Percentiles rank a stretch among this genome's conserved stretches.
Evolutionary conservation across 1,140 invertebrate species (phyloP).

Genomic region (Caenorhabditis briggsae): DNA sequence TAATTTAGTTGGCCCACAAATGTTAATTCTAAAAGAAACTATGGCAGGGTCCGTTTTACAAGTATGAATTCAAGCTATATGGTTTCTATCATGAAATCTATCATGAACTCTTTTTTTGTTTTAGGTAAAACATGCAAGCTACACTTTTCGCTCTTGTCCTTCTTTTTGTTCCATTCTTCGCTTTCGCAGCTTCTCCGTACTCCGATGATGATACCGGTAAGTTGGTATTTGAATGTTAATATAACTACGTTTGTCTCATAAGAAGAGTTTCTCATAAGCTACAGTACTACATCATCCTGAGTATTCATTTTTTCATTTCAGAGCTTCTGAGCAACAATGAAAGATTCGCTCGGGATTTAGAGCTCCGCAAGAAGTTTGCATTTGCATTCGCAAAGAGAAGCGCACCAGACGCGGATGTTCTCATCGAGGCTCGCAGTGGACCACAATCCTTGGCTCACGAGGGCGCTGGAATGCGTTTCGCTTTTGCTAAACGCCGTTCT

Average conservation of each 20-base stretch:
- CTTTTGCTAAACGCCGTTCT: conserved; percentile 27
- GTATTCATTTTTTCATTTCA: background rate
- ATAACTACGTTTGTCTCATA: too few relatives aligned
- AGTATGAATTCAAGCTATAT: too few relatives aligned
- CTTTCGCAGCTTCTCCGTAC: conserved; percentile 6
- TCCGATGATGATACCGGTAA: conserved; percentile 28
- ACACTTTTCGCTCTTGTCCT: conserved; percentile 25
- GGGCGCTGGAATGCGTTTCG: conserved; percentile 46
- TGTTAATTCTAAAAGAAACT: too few relatives aligned
- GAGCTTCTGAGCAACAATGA: conserved; percentile 39
- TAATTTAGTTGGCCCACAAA: too few relatives aligned
- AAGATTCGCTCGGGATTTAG: conserved; percentile 30
- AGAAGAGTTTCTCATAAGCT: too few relatives aligned
- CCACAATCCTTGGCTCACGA: conserved; percentile 50
- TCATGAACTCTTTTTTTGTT: background rate
- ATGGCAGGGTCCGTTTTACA: too few relatives aligned
- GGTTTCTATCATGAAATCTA: background rate
- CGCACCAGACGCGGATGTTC: conserved; percentile 31
- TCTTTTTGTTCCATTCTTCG: conserved; percentile 39
- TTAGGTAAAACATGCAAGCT: conserved; percentile 43
- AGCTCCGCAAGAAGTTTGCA: conserved; percentile 41
- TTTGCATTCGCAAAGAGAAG: conserved; percentile 57
- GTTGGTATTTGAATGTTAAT: background rate
- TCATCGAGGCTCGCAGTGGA: conserved; percentile 48
- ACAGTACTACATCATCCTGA: too few relatives aligned